Evolutionary conservation across 2,888 invertebrate species (phyloP), one percentile per base, ranked within the genome.

Genomic region (Amphipyra tragopoginis): DNA sequence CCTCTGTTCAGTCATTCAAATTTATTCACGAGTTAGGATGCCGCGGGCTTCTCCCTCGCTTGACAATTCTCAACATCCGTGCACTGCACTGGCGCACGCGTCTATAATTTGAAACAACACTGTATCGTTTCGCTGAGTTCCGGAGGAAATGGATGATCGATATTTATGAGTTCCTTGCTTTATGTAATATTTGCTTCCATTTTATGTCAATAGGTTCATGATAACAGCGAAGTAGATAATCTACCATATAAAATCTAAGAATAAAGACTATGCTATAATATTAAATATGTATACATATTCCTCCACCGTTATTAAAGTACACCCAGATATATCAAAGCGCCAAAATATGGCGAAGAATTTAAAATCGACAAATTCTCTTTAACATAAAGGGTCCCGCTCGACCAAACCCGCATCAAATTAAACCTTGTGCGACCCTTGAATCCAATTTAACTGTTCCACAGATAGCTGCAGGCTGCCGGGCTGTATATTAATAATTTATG

Each of bases 401-500:
- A 85, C 82, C 84, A 82, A 80, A 86, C 88, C 90, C 87, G 86
- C 87, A 87, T 92, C 88, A 88, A 87, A 88, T 89, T 87, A 89
- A 86, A 86, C 86, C 86, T 83, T 80, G 56, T 65, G 80, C 80
- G 86, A 86, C 88, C 90, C 87, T 88, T 85, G 84, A 86, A 90
- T 86, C 88, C 83, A 90, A 91, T 92, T 92, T 90, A 88, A 90
- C 89, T 90, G 86, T 83, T 86, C 79, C 83, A 74, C 86, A 86
- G 87, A 88, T 87, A 88, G 78, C 82, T 80, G 79, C 73, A 79
- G 73, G 62, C 63, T 44, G 65, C 65, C 72, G 82, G 80, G 80
- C 78, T 81, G 71, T 80, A 74, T 84, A 85, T 88, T 87, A 87
- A 88, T 89, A 90, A 91, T 90, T 88, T 87, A 90, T 89, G 82